Evolutionary conservation across 2,113 vertebrate species (phyloP), one percentile per base, ranked within the genome.

Genomic region (Psittacus erithacus): DNA sequence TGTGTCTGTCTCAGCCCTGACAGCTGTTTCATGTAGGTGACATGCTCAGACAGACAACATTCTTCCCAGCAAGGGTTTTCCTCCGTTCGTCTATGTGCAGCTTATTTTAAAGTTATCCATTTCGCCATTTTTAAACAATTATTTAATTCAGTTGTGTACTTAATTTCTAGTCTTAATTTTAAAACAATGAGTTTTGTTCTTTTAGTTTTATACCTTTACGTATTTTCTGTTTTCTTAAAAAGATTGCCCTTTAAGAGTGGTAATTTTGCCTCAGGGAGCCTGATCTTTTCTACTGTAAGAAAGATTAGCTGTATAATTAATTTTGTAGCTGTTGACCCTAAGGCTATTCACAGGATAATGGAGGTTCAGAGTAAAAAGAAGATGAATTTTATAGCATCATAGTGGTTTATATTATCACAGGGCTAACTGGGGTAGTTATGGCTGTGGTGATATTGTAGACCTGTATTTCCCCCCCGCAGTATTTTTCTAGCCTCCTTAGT

Each of bases 11-110:
- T 83, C 63, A 73, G 49, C 31, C 46, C 17, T 55, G 81, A 22
- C 69, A 96, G 94, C 62, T 96, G 71, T 89, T 94, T 89, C 41
- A 25, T 69, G 68, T 92, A 91, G 67, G 65, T 81, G 52, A 27
- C 46, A 89, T 64, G 19, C 67, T 83, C 57, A 76, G n/a, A 44
- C 27, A 35, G 60, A 70, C 65, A 88, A 27, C 50, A 79, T 89
- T 31, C 33, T 91, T 91, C 75, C 41, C 33, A 63, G 2, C 17
- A n/a, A 31, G 4, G 6, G 16, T 4, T 88, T 86, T 90, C 85
- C 41, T 82, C 35, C 9, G 6, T 86, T 93, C 41, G 62, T 88
- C 35, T 63, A 0, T 44, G 35, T 11, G 12, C 38, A 59, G 27
- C 23, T 91, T 82, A 25, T 43, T 91, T 74, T 52, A 3, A 82